Evolutionary conservation across 2,113 vertebrate species (phyloP).

Genomic region (Oriolus oriolus): DNA sequence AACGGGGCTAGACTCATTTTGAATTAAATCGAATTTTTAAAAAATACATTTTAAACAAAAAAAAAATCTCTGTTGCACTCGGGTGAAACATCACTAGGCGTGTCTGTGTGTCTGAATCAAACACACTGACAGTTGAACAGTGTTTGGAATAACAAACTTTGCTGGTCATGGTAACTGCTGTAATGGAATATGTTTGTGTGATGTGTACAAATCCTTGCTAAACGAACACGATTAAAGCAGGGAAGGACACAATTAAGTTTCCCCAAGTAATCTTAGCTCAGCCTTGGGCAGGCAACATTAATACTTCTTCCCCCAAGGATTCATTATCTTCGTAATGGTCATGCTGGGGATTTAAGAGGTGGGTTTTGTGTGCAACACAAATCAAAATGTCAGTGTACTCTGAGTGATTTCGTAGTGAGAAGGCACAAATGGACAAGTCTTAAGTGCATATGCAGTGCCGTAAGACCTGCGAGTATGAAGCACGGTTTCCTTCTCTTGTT

Average conservation of each 20-base stretch:
- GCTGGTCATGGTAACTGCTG: background rate
- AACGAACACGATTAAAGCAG: background rate
- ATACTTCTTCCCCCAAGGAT: background rate
- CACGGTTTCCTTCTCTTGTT: background rate
- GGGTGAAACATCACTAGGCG: background rate
- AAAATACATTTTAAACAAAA: background rate
- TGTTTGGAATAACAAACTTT: conserved; percentile 9
- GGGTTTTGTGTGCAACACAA: background rate
- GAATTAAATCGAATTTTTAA: background rate
- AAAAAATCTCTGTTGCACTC: background rate
- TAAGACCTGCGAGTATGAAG: background rate
- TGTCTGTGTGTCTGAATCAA: background rate
- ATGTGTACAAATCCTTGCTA: background rate
- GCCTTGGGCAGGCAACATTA: background rate
- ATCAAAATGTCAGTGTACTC: background rate
- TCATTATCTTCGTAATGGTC: background rate
- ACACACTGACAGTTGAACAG: background rate
- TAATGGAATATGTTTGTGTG: background rate
- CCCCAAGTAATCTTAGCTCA: background rate
- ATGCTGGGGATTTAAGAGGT: background rate
- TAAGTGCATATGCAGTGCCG: background rate
- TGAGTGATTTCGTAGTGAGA: background rate
- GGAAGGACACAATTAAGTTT: background rate
- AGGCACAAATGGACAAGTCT: background rate
- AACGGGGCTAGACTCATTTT: background rate